These are phyloP conservation scores for Propithecus perrieri DNA, from an alignment of 2,797 vertebrate genomes.

Conservation along the genomic window DNA sequence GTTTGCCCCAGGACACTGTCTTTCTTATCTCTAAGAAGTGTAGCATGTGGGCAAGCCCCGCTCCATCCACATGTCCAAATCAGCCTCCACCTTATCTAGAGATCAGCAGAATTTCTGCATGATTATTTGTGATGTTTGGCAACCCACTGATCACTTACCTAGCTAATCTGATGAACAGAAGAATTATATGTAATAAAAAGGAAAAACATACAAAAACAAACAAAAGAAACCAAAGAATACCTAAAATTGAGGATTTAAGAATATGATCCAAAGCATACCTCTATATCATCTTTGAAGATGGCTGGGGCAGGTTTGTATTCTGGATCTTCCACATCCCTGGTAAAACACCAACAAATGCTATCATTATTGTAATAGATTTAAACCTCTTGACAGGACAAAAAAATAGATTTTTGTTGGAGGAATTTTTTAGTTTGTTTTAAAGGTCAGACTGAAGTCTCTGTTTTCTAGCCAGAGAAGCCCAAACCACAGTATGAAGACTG, in stretches of 20 bases:
- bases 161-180: not conserved
- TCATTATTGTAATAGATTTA: constrained; percentile 8
- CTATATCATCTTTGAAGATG: constrained; percentile 97
- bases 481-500: not conserved
- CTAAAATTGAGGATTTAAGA: not conserved
- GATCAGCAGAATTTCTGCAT: not conserved
- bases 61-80: not conserved
- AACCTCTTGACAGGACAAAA: not conserved
- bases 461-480: not conserved
- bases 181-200: not conserved
- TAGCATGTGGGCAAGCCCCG: not conserved
- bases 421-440: constrained; percentile 13
- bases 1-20: not conserved
- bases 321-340: constrained; percentile 97
- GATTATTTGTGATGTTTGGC: not conserved
- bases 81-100: not conserved
- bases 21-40: not conserved
- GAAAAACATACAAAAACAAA: constrained; percentile 7
- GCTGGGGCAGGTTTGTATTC: constrained; percentile 98
- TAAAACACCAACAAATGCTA: constrained; percentile 71
- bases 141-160: not conserved
- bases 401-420: not conserved
- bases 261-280: constrained; percentile 86
- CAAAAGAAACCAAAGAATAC: not conserved
- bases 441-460: not conserved